Conservation (phyloP, 2,113 vertebrate genomes). For the Colossoma macropomum region DNA sequence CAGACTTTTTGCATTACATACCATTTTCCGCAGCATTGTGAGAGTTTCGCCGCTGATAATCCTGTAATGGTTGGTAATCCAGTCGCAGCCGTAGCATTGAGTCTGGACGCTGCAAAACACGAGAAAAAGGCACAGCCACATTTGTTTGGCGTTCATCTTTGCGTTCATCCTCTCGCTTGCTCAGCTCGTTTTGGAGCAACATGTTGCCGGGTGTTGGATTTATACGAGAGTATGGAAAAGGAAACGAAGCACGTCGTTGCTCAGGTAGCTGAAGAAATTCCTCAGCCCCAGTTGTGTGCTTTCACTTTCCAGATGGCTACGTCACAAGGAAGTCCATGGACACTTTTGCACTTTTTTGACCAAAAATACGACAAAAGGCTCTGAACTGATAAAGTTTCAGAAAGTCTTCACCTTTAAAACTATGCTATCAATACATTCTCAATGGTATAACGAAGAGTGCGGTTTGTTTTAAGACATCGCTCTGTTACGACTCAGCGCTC, state of each 20-base stretch:
- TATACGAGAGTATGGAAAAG: conserved; percentile 40
- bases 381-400: no score
- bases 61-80: conserved; percentile 14
- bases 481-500: no score
- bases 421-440: no score
- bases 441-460: no score
- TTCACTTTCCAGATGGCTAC: conserved; percentile 25
- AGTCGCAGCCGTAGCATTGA: conserved; percentile 23
- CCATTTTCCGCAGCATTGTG: conserved; percentile 15
- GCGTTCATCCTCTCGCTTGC: not conserved
- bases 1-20: conserved; percentile 1
- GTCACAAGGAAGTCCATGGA: no score
- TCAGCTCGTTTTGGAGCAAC: not conserved
- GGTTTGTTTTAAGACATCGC: no score
- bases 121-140: conserved; percentile 32
- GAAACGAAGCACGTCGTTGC: not conserved
- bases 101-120: conserved; percentile 21
- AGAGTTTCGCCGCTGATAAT: not conserved
- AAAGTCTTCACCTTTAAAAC: no score
- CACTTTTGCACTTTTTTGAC: no score
- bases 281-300: not conserved
- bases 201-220: conserved; percentile 26
- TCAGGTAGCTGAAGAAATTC: not conserved
- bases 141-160: conserved; percentile 17
- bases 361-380: no score